phyloP scores from a whole-genome alignment of 2,888 invertebrate genomes.

The Diabrotica balteata region DNA sequence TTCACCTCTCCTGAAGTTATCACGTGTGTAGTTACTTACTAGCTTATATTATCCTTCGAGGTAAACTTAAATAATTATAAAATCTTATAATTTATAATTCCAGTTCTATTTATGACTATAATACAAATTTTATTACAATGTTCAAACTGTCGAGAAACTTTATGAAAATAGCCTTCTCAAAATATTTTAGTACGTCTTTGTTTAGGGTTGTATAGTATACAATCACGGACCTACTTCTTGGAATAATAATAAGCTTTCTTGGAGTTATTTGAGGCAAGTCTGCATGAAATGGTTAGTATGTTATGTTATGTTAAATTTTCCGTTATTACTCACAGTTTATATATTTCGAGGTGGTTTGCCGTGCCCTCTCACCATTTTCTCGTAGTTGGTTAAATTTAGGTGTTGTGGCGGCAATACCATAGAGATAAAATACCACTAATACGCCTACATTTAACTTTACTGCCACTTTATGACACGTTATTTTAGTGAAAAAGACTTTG shows the following conservation, averaged over 20 bases:
- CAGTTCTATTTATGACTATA: too few relatives aligned
- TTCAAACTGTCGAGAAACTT: too few relatives aligned
- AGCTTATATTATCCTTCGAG: too few relatives aligned
- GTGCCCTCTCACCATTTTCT: conserved; percentile 9
- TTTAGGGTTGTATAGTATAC: neutral
- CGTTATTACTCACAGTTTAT: conserved; percentile 8
- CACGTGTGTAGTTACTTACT: too few relatives aligned
- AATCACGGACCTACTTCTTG: conserved; percentile 4
- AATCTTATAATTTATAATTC: too few relatives aligned
- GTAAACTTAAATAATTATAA: too few relatives aligned
- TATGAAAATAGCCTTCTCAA: too few relatives aligned
- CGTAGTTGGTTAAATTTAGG: neutral
- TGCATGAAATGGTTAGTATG: conserved; percentile 14
- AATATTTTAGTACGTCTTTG: too few relatives aligned
- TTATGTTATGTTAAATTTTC: conserved; percentile 17
- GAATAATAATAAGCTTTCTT: conserved; percentile 17
- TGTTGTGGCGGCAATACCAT: neutral
- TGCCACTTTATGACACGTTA: neutral
- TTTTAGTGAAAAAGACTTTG: neutral
- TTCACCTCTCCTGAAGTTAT: too few relatives aligned
- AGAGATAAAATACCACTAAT: conserved; percentile 7
- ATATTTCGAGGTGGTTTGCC: conserved; percentile 4
- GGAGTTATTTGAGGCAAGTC: conserved; percentile 10
- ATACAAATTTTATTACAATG: too few relatives aligned
- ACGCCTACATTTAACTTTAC: neutral